Percentiles rank a stretch among this genome's conserved stretches.
Conservation (phyloP, 2,797 vertebrate genomes). For the Taeniopygia guttata region DNA sequence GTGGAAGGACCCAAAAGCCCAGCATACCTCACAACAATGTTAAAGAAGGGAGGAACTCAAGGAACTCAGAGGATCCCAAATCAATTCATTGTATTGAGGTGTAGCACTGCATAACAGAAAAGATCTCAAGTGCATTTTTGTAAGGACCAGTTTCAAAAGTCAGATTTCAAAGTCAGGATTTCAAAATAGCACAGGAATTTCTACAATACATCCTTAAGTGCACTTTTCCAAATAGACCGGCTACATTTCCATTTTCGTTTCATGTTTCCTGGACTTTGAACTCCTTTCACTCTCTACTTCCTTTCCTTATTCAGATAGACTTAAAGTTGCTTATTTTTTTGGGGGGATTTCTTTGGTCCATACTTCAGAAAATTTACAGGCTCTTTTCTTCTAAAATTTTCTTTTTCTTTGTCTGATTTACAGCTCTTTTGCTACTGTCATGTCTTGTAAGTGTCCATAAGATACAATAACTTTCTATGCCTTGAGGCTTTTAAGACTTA, state of each 20-base stretch:
- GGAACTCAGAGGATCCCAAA: background rate
- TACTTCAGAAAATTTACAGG: background rate
- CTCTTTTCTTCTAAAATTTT: background rate
- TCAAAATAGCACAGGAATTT: background rate
- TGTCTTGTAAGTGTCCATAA: background rate
- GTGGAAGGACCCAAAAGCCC: background rate
- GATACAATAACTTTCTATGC: background rate
- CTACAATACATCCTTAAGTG: background rate
- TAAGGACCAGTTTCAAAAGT: background rate
- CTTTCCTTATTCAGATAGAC: background rate
- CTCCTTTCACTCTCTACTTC: background rate
- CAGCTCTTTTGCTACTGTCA: background rate
- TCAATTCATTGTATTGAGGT: background rate
- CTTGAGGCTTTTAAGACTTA: background rate
- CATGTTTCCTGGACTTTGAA: background rate
- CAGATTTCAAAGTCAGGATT: background rate
- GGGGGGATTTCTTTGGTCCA: background rate
- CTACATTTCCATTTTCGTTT: background rate
- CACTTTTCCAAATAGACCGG: background rate
- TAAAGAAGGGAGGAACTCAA: background rate
- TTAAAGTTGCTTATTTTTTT: background rate
- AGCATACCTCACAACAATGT: background rate
- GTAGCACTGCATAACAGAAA: background rate
- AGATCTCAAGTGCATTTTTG: background rate
- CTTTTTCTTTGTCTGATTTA: background rate